Base-by-base conservation (phyloP, 2,797 vertebrate species). In the Rhinoraja longicauda region DNA sequence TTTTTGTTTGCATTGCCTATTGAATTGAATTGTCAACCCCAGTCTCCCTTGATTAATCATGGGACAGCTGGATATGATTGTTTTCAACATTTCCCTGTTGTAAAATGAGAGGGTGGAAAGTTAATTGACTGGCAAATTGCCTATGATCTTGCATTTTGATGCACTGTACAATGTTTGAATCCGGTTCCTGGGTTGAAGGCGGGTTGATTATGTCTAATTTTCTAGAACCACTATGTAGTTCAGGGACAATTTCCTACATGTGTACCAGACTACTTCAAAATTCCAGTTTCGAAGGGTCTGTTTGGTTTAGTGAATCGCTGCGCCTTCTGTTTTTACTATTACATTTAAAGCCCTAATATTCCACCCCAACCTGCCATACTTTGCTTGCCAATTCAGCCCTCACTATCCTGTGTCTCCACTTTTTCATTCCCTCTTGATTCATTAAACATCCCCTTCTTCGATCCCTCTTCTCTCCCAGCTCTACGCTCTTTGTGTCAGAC, bases 201-300 rank as follows among this genome's bases (percentile, higher is more conserved):
- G 15, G 84, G 15, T 17, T 91, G 8, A 67, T 73, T 53, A 36
- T 45, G 9, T 70, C 32, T 91, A 7, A 73, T 29, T 72, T 59
- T 45, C 67, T 91, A 73, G 9, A 53, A 6, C 81, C 24, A 45
- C 21, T 53, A 29, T 1, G 13, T 36, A 73, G 29, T 4, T 29
- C 4, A 91, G 36, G 36, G 90, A 29, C 21, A 9, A 3, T 29
- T 91, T 29, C 36, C 39, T 73, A 19, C 32, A 12, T 6, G 32
- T 70, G 88, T 90, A 90, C 67, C 21, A 72, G 67, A 26, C 67
- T 36, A 90, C 67, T 90, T 90, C 12, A 91, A 4, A 91, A 73
- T 91, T 73, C 67, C 5, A 24, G 70, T 39, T 90, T 90, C 90
- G 53, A 12, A 67, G 84, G 84, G 9, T 90, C 88, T 70, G 17